Evolutionary conservation across 1,140 invertebrate species (phyloP).

Genomic region (Eupeodes corollae): DNA sequence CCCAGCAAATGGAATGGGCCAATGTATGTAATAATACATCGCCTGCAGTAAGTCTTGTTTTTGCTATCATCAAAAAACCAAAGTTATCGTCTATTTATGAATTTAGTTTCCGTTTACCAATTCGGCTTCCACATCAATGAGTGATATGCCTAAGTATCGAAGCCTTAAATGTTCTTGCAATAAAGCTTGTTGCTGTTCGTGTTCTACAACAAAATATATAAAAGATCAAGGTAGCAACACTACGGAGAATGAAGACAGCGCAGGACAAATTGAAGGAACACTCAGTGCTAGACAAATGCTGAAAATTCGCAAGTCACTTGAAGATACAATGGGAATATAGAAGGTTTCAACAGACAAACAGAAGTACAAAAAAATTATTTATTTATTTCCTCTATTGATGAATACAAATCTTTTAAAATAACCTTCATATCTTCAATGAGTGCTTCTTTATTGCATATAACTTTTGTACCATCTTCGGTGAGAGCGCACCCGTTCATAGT

Average conservation of each 20-base stretch:
- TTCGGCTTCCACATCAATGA: conserved; percentile 1
- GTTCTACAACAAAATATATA: background rate
- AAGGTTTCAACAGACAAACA: too few relatives aligned
- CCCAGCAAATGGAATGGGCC: conserved; percentile 3
- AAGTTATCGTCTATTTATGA: background rate
- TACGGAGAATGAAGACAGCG: too few relatives aligned
- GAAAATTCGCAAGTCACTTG: too few relatives aligned
- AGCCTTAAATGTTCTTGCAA: background rate
- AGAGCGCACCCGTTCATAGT: conserved; percentile 36
- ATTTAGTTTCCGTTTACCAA: background rate
- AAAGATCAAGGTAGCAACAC: background rate
- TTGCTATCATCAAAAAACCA: too few relatives aligned
- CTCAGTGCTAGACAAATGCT: too few relatives aligned
- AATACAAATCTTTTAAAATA: conserved; percentile 36
- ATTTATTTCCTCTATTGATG: background rate
- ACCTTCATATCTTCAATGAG: conserved; percentile 63
- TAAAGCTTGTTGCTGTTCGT: background rate
- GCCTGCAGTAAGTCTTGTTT: background rate
- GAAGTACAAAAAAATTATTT: too few relatives aligned
- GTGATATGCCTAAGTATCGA: background rate
- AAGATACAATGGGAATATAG: too few relatives aligned
- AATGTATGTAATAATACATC: background rate
- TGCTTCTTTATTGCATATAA: conserved; percentile 39
- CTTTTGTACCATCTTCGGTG: conserved; percentile 4
- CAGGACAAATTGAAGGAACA: too few relatives aligned